These are phyloP conservation scores for Agrypnus murinus DNA, from an alignment of 2,888 invertebrate species.

Conservation along the genomic window DNA sequence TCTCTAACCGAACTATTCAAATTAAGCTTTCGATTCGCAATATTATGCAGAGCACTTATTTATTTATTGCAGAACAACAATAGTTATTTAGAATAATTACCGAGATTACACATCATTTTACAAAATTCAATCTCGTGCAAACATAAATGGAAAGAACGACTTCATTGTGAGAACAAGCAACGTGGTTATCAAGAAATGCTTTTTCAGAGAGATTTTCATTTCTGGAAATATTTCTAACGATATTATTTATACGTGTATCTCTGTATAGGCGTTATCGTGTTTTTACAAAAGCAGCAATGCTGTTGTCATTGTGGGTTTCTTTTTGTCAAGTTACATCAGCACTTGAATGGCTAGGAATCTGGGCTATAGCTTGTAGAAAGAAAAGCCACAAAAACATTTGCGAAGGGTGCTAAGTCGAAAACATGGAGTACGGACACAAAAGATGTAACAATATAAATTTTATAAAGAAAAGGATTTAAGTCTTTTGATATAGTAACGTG, in stretches of 20 bases:
- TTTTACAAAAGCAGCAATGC: conserved; percentile 28
- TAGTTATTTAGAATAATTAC: no score
- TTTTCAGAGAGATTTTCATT: no score
- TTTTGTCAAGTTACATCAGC: conserved; percentile 34
- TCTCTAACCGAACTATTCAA: no score
- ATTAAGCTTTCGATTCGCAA: no score
- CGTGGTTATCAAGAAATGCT: no score
- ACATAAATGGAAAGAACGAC: no score
- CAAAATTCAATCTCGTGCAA: no score
- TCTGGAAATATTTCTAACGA: neutral
- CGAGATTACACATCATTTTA: no score
- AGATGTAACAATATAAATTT: conserved; percentile 47
- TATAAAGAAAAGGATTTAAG: conserved; percentile 44
- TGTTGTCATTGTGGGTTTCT: conserved; percentile 29
- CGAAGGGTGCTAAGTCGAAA: conserved; percentile 33
- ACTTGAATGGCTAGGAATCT: conserved; percentile 34
- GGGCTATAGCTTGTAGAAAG: conserved; percentile 21
- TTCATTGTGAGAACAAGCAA: no score
- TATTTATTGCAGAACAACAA: no score
- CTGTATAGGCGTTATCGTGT: conserved; percentile 4
- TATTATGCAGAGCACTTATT: no score
- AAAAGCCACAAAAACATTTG: conserved; percentile 33
- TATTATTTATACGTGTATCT: neutral
- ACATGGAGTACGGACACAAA: conserved; percentile 37
- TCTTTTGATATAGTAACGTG: conserved; percentile 39